Conservation (phyloP, 1,140 invertebrate genomes). For the Drosophila busckii region DNA sequence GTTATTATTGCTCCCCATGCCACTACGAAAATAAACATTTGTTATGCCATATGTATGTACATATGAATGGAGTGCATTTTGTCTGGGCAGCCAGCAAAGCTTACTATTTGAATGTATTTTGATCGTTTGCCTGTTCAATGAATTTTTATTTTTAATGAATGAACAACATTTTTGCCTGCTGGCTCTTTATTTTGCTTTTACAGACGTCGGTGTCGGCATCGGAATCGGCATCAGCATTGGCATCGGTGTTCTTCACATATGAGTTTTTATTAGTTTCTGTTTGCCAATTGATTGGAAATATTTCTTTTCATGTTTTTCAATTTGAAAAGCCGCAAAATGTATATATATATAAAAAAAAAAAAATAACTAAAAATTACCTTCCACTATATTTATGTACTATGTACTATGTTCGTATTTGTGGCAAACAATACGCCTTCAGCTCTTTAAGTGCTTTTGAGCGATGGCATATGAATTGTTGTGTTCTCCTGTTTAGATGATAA, state of each 20-base stretch:
- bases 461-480: constrained; percentile 62
- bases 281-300: constrained; percentile 76
- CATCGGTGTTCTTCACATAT: constrained; percentile 41
- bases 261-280: constrained; percentile 70
- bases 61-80: constrained; percentile 24
- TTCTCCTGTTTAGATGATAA: constrained; percentile 62
- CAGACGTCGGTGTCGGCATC: no score
- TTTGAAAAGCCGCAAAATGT: constrained; percentile 50
- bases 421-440: constrained; percentile 8
- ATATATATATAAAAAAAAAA: constrained; percentile 48
- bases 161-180: constrained; percentile 67
- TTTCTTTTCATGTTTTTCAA: constrained; percentile 72
- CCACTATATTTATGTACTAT: not conserved
- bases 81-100: constrained; percentile 23
- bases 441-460: constrained; percentile 42
- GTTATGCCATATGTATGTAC: constrained; percentile 10
- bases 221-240: no score
- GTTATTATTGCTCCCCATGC: no score
- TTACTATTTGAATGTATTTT: constrained; percentile 43
- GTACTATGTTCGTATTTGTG: no score
- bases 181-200: constrained; percentile 19
- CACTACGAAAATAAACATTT: constrained; percentile 40
- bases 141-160: constrained; percentile 74
- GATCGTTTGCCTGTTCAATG: constrained; percentile 57
- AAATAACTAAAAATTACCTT: constrained; percentile 17